A percentile compares a stretch with the other conserved stretches of the same genome.
phyloP scores from a whole-genome alignment of 2,113 vertebrate genomes.

The Tenebrosternarchus preto region DNA sequence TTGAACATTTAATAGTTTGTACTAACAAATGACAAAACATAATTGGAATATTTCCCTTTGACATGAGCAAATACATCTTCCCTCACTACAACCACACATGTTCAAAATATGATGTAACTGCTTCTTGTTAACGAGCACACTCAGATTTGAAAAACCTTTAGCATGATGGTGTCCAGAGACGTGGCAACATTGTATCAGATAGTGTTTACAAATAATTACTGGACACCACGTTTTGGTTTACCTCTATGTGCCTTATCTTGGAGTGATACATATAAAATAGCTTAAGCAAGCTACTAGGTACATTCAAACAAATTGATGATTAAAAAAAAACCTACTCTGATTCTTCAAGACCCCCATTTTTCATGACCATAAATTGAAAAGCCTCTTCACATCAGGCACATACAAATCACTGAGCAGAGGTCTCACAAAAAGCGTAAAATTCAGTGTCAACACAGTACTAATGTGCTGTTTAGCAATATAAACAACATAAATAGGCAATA shows the following conservation, averaged over 20 bases:
- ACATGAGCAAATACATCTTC: background rate
- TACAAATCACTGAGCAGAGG: background rate
- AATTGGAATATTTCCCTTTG: constrained; percentile 4
- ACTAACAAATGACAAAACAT: constrained; percentile 1
- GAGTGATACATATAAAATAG: constrained; percentile 10
- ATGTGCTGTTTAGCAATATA: background rate
- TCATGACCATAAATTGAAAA: background rate
- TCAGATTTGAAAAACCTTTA: background rate
- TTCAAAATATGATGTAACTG: background rate
- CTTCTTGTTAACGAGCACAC: background rate
- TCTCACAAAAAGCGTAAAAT: background rate
- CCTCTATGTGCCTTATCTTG: background rate
- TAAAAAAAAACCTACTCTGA: background rate
- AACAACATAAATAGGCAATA: constrained; percentile 26
- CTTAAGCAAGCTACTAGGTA: background rate
- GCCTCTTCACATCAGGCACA: background rate
- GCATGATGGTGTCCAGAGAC: background rate
- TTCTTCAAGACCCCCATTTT: background rate
- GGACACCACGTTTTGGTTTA: background rate
- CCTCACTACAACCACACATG: background rate
- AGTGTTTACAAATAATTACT: constrained; percentile 12
- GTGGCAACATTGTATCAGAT: background rate
- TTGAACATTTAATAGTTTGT: background rate
- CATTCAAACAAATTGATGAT: background rate
- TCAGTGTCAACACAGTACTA: background rate